Percentiles rank a stretch among this genome's conserved stretches.
Conservation (phyloP, 2,888 invertebrate species). For the Himalopsyche tibetana region DNA sequence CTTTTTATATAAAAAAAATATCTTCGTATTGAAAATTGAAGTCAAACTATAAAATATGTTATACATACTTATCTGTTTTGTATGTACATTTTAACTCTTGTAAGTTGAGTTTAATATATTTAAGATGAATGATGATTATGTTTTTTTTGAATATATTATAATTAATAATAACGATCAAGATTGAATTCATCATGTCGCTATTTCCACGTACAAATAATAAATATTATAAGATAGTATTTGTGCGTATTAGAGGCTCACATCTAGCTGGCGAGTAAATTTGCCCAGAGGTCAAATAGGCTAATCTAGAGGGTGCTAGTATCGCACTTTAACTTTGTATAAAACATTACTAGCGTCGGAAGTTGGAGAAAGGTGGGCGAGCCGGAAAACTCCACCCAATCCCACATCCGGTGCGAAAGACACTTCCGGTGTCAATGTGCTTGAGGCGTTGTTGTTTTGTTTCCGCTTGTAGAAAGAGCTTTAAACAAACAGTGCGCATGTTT, state of each 20-base stretch:
- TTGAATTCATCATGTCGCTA: no score
- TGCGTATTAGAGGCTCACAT: not conserved
- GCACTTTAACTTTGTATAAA: slow-evolving; percentile 4
- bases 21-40: no score
- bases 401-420: slow-evolving; percentile 39
- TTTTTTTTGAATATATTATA: no score
- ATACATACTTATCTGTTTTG: no score
- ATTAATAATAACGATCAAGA: no score
- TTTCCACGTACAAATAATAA: no score
- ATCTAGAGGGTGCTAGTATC: not conserved
- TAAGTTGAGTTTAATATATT: no score
- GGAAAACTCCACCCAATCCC: slow-evolving; percentile 26
- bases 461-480: slow-evolving; percentile 33
- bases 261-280: not conserved
- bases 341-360: slow-evolving; percentile 36
- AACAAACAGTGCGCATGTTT: slow-evolving; percentile 25
- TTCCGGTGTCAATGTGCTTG: slow-evolving; percentile 54
- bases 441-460: slow-evolving; percentile 53
- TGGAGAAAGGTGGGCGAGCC: slow-evolving; percentile 11
- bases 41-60: no score
- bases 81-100: no score
- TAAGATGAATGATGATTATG: no score
- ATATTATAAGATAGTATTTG: no score
- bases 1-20: no score
- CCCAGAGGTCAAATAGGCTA: not conserved